Base-by-base conservation (phyloP, 2,888 invertebrate species). In the Dynastes tityus region DNA sequence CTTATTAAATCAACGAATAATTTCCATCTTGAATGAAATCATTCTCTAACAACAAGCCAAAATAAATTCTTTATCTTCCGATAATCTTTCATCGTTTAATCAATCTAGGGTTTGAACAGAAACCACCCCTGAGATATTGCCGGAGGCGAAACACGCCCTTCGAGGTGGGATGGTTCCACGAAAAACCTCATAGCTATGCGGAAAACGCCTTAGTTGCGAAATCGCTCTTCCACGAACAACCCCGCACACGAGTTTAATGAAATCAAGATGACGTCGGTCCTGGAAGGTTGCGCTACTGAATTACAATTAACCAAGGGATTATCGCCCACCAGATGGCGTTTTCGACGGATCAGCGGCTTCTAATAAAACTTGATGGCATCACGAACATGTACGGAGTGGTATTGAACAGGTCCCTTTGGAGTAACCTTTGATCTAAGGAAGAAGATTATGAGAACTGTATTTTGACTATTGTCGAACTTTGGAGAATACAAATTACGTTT, bases 181-280 rank as follows among this genome's bases (percentile, higher is more conserved):
- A 55, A 16, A 22, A n/a, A 55, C n/a, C n/a, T 32, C 3, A 32
- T 4, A 32, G 32, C 4, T 55, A 55, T 5, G 55, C 55, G 55
- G 13, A 55, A 55, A 55, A 55, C 55, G 55, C 55, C 40, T 45
- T 45, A 9, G 55, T 5, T 9, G n/a, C 55, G 55, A 55, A 55
- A 55, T 55, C 11, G 55, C 55, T 55, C 11, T 55, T 55, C 55
- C 55, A n/a, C n/a, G 55, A 55, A 55, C 13, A 5, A 55, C n/a
- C n/a, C 55, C 22, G 16, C 40, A 3, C 40, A 45, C 55, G 13
- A 6, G n/a, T n/a, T 55, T 55, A 55, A 55, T 55, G 55, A 22
- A 55, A 55, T 55, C n/a, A n/a, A 1, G 55, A 55, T 55, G 55
- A 55, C 55, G 55, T 55, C 55, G 55, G 22, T 6, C 16, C 55